Percentiles rank a stretch among this genome's conserved stretches.
These are phyloP conservation scores for Tanypteryx hageni DNA, from an alignment of 2,888 invertebrate species.

Conservation along the genomic window DNA sequence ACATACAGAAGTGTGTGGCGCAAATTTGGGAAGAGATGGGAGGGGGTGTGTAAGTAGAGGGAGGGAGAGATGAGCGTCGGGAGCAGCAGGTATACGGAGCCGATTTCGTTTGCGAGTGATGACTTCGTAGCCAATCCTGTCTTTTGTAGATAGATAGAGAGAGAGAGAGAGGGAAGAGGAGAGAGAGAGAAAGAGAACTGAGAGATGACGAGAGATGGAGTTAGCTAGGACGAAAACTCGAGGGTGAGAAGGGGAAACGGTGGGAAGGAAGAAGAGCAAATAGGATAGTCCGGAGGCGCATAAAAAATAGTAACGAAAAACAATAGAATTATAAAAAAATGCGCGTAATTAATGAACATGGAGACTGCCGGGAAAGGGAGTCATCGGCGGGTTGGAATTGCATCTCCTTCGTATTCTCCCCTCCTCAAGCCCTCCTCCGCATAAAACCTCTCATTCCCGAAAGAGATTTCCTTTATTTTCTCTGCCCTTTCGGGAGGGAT, in stretches of 20 bases:
- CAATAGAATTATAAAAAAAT: background rate
- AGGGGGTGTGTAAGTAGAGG: background rate
- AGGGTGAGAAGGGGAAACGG: background rate
- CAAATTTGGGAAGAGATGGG: background rate
- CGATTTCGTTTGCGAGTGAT: conserved; percentile 12
- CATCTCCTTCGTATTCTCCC: background rate
- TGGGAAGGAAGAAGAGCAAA: background rate
- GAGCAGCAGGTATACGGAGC: background rate
- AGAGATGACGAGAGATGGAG: background rate
- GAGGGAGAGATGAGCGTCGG: background rate
- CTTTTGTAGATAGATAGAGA: background rate
- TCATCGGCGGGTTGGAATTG: background rate
- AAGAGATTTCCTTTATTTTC: background rate
- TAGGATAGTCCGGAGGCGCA: background rate
- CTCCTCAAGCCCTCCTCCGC: too few species aligned
- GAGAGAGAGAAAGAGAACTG: background rate
- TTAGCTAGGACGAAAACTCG: too few species aligned
- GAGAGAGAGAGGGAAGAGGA: background rate
- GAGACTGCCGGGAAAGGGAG: background rate
- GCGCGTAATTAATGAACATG: background rate
- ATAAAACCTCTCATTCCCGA: background rate
- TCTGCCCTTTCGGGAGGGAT: background rate
- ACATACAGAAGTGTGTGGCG: too few species aligned
- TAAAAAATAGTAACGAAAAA: background rate
- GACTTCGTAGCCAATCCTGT: background rate